Percentiles rank a stretch among this genome's conserved stretches.
Evolutionary conservation across 2,888 invertebrate species (phyloP).

Genomic region (Hypomecis punctinalis): DNA sequence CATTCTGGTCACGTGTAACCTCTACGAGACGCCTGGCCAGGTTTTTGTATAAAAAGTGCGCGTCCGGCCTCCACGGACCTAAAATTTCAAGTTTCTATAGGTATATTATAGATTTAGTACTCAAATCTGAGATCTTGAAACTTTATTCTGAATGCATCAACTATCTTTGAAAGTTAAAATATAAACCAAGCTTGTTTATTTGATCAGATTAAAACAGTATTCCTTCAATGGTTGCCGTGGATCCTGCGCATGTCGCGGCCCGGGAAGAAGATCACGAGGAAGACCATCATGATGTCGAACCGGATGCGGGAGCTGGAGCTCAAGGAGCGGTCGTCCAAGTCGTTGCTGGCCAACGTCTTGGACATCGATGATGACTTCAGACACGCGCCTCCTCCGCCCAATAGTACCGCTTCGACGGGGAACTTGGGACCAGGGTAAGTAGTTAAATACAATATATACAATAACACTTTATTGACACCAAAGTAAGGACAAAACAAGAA

Average conservation of each 20-base stretch:
- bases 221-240: slow-evolving; percentile 99
- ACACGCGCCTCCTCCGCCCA: slow-evolving; percentile 88
- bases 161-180: neutral
- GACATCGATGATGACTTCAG: slow-evolving; percentile 98
- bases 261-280: slow-evolving; percentile 96
- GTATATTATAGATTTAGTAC: too few relatives aligned
- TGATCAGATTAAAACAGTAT: slow-evolving; percentile 94
- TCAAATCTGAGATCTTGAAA: too few relatives aligned
- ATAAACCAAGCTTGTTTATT: slow-evolving; percentile 18
- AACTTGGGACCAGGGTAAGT: slow-evolving; percentile 87
- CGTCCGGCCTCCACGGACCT: too few relatives aligned
- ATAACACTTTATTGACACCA: too few relatives aligned
- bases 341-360: slow-evolving; percentile 96
- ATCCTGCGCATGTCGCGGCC: slow-evolving; percentile 98
- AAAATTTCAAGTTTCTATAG: too few relatives aligned
- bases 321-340: slow-evolving; percentile 97
- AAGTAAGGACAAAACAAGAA: neutral
- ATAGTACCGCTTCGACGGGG: slow-evolving; percentile 85
- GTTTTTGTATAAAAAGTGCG: too few relatives aligned
- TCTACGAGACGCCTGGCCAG: too few relatives aligned
- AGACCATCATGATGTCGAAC: slow-evolving; percentile 95
- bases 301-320: slow-evolving; percentile 97
- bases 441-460: too few relatives aligned
- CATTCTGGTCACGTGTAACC: too few relatives aligned
- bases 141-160: too few relatives aligned